These are phyloP conservation scores for Cirrhinus molitorella DNA, from an alignment of 2,797 vertebrate genomes.

Conservation along the genomic window DNA sequence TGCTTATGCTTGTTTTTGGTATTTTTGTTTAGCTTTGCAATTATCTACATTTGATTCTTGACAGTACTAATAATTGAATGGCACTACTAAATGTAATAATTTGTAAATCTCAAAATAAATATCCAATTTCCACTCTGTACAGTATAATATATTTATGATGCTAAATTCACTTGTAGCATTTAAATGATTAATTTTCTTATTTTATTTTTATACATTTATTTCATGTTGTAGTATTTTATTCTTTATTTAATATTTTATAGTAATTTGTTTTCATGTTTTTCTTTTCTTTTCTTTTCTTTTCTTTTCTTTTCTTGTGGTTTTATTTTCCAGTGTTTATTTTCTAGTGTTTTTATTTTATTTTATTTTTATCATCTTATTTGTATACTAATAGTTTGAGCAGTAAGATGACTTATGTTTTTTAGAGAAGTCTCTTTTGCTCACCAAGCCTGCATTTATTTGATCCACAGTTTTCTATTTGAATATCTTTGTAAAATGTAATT, in stretches of 20 bases:
- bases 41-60: background rate
- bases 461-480: too few species aligned
- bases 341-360: too few species aligned
- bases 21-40: background rate
- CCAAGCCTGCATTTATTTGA: too few species aligned
- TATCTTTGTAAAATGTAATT: too few species aligned
- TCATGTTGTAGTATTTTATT: too few species aligned
- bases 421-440: too few species aligned
- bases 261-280: background rate
- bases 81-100: background rate
- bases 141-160: background rate
- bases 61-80: background rate
- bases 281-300: background rate
- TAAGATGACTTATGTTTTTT: too few species aligned
- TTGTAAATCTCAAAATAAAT: background rate
- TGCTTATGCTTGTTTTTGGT: background rate
- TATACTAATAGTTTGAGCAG: too few species aligned
- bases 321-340: too few species aligned
- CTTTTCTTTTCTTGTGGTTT: background rate
- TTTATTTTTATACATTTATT: too few species aligned
- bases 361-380: too few species aligned
- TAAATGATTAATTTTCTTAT: background rate
- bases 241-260: background rate
- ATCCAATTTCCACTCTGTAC: background rate
- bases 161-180: background rate